These are phyloP conservation scores for Leptodactylus fallax DNA, from an alignment of 2,797 vertebrate species.

Conservation along the genomic window DNA sequence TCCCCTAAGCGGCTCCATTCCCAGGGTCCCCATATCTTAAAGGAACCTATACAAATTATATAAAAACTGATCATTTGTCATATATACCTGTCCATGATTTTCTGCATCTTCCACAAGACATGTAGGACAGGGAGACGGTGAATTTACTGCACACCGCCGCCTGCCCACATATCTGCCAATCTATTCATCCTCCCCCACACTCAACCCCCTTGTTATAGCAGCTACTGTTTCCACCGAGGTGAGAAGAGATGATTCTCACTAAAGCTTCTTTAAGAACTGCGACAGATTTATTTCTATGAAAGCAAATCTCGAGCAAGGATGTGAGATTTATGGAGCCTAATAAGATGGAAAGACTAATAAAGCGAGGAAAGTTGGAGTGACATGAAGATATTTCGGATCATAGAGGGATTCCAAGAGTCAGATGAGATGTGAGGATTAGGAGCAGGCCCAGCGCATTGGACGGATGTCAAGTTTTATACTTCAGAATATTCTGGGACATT, in stretches of 20 bases:
- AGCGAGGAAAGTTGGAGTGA: slow-evolving; percentile 17
- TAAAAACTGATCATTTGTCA: not conserved
- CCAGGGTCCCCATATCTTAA: not conserved
- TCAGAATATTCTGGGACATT: not conserved
- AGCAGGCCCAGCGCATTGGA: not conserved
- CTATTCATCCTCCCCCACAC: slow-evolving; percentile 9
- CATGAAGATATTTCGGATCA: not conserved
- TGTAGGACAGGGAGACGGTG: not conserved
- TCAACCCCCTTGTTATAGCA: slow-evolving; percentile 6
- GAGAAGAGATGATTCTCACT: not conserved
- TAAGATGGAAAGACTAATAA: not conserved
- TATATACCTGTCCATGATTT: not conserved
- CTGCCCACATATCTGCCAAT: slow-evolving; percentile 33
- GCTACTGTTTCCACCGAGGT: slow-evolving; percentile 9
- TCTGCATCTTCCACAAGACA: not conserved
- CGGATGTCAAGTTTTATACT: not conserved
- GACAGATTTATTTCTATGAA: not conserved
- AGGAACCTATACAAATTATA: not conserved
- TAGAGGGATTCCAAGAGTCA: not conserved
- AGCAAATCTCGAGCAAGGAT: not conserved
- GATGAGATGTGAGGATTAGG: slow-evolving; percentile 8
- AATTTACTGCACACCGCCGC: not conserved
- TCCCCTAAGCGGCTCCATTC: too few species aligned
- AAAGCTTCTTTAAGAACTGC: not conserved
- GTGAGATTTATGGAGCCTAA: not conserved